Evolutionary conservation across 2,113 vertebrate genomes (phyloP), one percentile per base, ranked within the genome.

Genomic region (Oenanthe melanoleuca): DNA sequence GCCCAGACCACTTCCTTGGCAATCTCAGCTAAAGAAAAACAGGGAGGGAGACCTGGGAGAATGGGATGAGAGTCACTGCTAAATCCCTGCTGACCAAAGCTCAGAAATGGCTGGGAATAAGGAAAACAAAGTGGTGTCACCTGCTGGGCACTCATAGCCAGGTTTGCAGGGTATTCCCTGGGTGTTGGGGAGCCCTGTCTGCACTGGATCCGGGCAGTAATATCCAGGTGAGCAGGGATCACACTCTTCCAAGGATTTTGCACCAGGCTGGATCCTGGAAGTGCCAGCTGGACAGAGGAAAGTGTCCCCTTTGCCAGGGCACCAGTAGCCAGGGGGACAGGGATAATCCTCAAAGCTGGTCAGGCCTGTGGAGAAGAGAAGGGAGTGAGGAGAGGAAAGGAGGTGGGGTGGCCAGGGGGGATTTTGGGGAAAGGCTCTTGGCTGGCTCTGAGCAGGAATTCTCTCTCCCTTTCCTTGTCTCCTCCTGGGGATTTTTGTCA

Each of bases 251-350:
- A 90, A 56, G 12, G 98, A 96, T 47, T 98, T 97, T 31, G 98
- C 99, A 69, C 99, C 98, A 26, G 98, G 97, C 31, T 98, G 96
- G 13, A 86, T 89, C 88, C 98, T 98, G 81, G 97, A 98, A 33
- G 98, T 99, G 34, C 99, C 99, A 72, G 98, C 97, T 22, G 99
- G 98, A 56, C 99, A 99, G 47, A 97, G 89, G 40, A 98, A 94
- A 42, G 98, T 95, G 1, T 97, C 97, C 34, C 98, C 98, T 78
- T 81, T 93, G 33, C 99, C 98, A 93, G 98, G 98, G 92, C 99
- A 99, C 99, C 99, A 99, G 85, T 98, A 94, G 3, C 99, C 99
- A 42, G 98, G 97, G 11, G 99, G 99, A 31, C 99, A 99, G 0
- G 94, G 98, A 26, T 96, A 96, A 40, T 96, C 97, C 95, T 98